Base-by-base conservation (phyloP, 2,888 invertebrate genomes). In the Watsonalla binaria region DNA sequence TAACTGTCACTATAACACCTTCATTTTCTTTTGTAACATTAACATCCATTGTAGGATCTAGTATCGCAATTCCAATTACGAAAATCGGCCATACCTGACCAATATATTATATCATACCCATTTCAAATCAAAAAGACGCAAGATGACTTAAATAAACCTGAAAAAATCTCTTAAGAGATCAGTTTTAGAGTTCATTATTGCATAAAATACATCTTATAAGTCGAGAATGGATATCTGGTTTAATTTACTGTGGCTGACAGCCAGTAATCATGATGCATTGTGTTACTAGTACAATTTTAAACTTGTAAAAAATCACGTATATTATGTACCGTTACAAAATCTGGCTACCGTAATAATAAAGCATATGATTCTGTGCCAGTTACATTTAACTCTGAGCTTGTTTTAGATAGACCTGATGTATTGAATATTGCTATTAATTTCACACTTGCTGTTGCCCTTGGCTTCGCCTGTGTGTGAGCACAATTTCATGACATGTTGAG, bases 231-330 rank as follows among this genome's bases (percentile, higher is more conserved):
- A 54, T 59, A 63, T 57, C 61, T 63, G 62, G 62, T 68, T 67
- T 73, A 74, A 78, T 76, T 76, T 74, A 67, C 65, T 62, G 66
- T 63, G 62, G 57, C 71, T 69, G 76, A 74, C 74, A 74, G 68
- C 59, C 64, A 57, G 69, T 74, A 74, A 78, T 78, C 72, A 76
- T 69, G 69, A 69, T 73, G 72, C 68, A 77, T 78, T 79, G 77
- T 75, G 57, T 14, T 60, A 60, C 53, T 55, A 57, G 58, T 60
- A 62, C 70, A 65, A 70, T 67, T 72, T 70, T 71, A 72, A 76
- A 75, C 68, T 65, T 56, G 68, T 63, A 64, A 70, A 72, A 75
- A 77, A 72, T 67, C 45, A 67, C 62, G 53, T 54, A 39, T 42
- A 42, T 42, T 42, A 42, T 52, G 47, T 46, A 59, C 71, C 72